A percentile compares a stretch with the other conserved stretches of the same genome.
Evolutionary conservation across 2,797 vertebrate genomes (phyloP).

Genomic region (Eulemur rubriventer): DNA sequence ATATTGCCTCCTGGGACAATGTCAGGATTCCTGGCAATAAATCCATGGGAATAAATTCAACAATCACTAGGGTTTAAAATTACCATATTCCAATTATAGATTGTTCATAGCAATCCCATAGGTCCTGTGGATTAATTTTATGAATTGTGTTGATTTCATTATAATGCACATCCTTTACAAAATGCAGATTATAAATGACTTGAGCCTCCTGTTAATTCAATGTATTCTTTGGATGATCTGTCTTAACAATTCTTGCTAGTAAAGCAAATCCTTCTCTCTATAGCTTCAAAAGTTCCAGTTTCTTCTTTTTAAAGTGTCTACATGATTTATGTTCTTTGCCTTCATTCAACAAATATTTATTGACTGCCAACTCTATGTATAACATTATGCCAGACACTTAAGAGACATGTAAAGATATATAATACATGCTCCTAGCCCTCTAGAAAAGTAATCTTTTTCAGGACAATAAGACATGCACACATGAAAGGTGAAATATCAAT

Average conservation of each 20-base stretch:
- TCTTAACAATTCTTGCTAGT: conserved; percentile 2
- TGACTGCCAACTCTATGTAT: conserved; percentile 17
- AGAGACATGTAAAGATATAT: conserved; percentile 21
- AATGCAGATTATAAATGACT: conserved; percentile 34
- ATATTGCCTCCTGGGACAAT: conserved; percentile 40
- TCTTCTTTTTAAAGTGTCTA: conserved; percentile 57
- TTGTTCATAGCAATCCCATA: conserved; percentile 24
- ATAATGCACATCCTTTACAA: conserved; percentile 44
- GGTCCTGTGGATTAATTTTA: conserved; percentile 48
- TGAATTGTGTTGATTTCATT: conserved; percentile 62
- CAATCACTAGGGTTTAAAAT: conserved; percentile 65
- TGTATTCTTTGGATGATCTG: conserved; percentile 24
- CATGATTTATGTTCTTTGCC: conserved; percentile 55
- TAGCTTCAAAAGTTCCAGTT: conserved; percentile 31
- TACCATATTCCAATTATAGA: conserved; percentile 67
- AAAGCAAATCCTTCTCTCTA: conserved; percentile 54
- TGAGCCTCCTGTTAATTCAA: not conserved
- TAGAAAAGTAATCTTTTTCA: conserved; percentile 47
- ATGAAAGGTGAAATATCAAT: conserved; percentile 35
- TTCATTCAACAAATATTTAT: conserved; percentile 67
- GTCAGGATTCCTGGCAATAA: conserved; percentile 70
- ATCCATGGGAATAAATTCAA: conserved; percentile 63
- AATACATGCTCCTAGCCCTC: not conserved
- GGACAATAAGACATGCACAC: not conserved
- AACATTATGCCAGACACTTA: not conserved